These are phyloP conservation scores for Gypaetus barbatus DNA, from an alignment of 2,797 vertebrate species.

Conservation along the genomic window DNA sequence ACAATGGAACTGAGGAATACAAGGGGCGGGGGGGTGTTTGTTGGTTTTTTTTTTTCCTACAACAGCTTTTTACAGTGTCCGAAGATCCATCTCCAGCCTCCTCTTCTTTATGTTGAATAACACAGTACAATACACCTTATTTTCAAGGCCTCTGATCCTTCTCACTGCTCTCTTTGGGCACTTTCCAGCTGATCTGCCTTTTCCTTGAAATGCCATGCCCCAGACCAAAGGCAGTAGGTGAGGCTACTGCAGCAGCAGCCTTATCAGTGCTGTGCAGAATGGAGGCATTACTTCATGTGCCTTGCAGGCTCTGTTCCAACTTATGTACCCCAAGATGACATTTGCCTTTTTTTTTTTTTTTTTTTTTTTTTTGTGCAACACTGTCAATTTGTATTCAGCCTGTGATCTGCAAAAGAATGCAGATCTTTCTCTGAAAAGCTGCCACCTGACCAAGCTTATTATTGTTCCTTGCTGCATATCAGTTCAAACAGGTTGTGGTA, in stretches of 20 bases:
- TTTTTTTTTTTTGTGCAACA: not conserved
- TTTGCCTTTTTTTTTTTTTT: not conserved
- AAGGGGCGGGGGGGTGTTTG: not conserved
- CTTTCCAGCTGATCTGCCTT: not conserved
- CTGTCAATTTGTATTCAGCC: not conserved
- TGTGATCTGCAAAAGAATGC: not conserved
- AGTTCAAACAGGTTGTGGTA: not conserved
- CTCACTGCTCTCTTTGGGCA: not conserved
- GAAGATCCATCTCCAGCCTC: not conserved
- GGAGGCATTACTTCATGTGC: not conserved
- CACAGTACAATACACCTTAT: not conserved
- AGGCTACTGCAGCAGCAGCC: not conserved
- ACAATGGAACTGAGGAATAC: not conserved
- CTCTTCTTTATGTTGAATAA: not conserved
- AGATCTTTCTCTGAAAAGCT: not conserved
- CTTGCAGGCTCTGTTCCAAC: not conserved
- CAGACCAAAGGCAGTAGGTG: not conserved
- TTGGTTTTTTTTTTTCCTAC: rapidly evolving
- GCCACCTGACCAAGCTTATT: not conserved
- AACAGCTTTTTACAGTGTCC: not conserved
- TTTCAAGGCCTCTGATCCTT: not conserved
- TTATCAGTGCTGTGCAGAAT: conserved; percentile 6
- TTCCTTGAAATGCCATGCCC: not conserved
- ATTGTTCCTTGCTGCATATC: not conserved
- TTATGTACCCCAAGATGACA: not conserved